These are phyloP conservation scores for Harpagifer antarcticus DNA, from an alignment of 2,797 vertebrate genomes.

Conservation along the genomic window DNA sequence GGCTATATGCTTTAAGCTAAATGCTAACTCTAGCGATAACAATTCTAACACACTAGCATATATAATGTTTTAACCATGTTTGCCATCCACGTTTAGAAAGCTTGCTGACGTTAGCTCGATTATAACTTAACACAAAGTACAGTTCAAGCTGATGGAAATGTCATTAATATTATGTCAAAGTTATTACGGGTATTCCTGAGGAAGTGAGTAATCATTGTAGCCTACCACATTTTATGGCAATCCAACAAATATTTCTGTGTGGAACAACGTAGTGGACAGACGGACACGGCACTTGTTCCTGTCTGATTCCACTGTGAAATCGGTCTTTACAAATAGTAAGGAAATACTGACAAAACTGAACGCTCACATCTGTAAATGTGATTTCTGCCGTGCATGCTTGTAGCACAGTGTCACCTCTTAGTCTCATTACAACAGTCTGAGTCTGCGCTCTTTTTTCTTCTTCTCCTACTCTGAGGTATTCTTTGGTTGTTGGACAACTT, in stretches of 20 bases:
- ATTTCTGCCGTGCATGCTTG: background rate
- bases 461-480: constrained; percentile 31
- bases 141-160: background rate
- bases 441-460: background rate
- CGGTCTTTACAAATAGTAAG: background rate
- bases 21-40: background rate
- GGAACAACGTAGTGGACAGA: background rate
- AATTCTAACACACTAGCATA: background rate
- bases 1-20: too few species aligned
- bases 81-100: background rate
- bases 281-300: background rate
- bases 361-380: constrained; percentile 24
- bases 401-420: background rate
- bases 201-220: background rate
- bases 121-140: background rate
- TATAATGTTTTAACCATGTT: background rate
- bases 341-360: background rate
- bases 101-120: background rate
- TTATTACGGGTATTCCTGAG: background rate
- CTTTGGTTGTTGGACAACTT: constrained; percentile 31
- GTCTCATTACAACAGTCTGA: constrained; percentile 16
- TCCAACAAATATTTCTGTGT: constrained; percentile 1
- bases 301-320: background rate
- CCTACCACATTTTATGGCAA: background rate
- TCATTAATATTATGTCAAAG: background rate